Percentiles rank a stretch among this genome's conserved stretches.
Conservation (phyloP, 2,113 vertebrate genomes). For the Zapus hudsonius region DNA sequence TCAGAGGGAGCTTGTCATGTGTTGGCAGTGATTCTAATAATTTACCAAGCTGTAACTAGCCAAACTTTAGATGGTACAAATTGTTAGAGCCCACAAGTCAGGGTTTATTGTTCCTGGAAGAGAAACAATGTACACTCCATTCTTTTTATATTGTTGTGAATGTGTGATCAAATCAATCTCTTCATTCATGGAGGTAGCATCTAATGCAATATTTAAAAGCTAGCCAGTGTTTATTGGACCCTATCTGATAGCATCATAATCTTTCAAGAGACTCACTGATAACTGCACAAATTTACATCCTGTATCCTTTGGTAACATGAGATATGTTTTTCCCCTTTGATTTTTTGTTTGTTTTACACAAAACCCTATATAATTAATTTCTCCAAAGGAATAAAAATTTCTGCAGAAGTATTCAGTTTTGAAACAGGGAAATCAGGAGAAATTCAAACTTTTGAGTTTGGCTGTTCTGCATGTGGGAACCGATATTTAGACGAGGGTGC, state of each 20-base stretch:
- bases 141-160: conserved; percentile 3
- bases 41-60: neutral
- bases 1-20: neutral
- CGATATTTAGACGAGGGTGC: neutral
- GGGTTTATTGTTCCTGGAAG: neutral
- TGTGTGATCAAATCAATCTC: too few relatives aligned
- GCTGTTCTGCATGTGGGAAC: neutral
- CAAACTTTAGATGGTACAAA: neutral
- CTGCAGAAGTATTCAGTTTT: neutral
- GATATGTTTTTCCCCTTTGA: neutral
- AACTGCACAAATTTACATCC: neutral
- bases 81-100: neutral
- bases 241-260: neutral
- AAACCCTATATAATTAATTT: neutral
- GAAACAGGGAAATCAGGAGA: neutral
- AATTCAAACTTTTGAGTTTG: neutral
- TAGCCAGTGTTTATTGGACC: neutral
- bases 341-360: too few relatives aligned
- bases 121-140: neutral
- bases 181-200: neutral
- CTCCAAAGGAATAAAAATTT: neutral
- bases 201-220: neutral
- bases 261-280: neutral
- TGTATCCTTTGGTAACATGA: neutral
- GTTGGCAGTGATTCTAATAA: neutral